These are phyloP conservation scores for Cottoperca gobio DNA, from an alignment of 2,797 vertebrate genomes.

Conservation along the genomic window DNA sequence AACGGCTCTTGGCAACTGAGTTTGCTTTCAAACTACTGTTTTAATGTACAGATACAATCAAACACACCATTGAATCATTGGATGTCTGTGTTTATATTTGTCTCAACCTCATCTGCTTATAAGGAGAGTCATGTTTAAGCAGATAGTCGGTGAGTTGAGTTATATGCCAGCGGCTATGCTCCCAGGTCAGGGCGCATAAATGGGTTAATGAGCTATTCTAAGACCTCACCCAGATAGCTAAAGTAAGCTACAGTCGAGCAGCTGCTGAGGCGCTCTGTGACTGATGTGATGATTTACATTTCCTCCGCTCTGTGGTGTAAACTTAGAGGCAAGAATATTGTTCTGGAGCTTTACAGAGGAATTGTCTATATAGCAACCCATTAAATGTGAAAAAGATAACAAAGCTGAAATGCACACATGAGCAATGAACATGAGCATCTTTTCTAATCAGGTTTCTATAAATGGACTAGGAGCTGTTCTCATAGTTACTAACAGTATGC, in stretches of 20 bases:
- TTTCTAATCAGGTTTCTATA: background rate
- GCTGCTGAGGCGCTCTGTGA: constrained; percentile 62
- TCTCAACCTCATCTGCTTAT: constrained; percentile 51
- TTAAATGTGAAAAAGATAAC: background rate
- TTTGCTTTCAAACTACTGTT: background rate
- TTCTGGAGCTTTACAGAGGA: constrained; percentile 12
- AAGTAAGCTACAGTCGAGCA: constrained; percentile 77
- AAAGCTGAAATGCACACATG: background rate
- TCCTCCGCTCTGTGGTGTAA: constrained; percentile 32
- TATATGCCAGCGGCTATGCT: constrained; percentile 62
- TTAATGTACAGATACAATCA: background rate
- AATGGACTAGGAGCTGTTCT: constrained; percentile 10
- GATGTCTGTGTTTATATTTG: constrained; percentile 39
- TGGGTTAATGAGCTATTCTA: constrained; percentile 82
- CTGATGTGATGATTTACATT: constrained; percentile 68
- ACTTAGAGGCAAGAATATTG: constrained; percentile 2
- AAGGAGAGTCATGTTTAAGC: constrained; percentile 52
- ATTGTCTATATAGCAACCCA: background rate
- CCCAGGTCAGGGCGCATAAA: constrained; percentile 77
- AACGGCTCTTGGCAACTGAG: background rate
- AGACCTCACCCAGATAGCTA: constrained; percentile 77
- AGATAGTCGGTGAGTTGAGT: constrained; percentile 54
- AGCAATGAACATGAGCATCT: background rate
- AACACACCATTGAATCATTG: background rate
- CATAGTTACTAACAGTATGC: constrained; percentile 14